Base-by-base conservation (phyloP, 2,113 vertebrate species). In the Dolichotis patagonum region DNA sequence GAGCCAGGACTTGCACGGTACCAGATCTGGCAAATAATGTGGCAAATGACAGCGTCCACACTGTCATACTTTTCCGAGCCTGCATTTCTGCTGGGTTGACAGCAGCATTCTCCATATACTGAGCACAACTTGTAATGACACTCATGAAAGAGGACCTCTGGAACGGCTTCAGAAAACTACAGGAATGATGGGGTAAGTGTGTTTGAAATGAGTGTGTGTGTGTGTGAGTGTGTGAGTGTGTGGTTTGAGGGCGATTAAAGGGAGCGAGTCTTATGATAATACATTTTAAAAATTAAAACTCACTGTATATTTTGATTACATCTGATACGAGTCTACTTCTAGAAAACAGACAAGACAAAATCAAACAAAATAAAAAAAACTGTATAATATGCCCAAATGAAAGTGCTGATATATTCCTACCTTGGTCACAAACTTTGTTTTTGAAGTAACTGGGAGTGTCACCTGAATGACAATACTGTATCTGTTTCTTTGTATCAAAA, bases 341-440 rank as follows among this genome's bases (percentile, higher is more conserved):
- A n/a, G 56, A 92, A 96, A 90, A 65, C 12, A 85, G 65, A 65
- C 10, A 43, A 90, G 20, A 94, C 22, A 75, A 43, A 86, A 46
- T 24, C 28, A 83, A 90, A 67, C n/a, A 77, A 89, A 89, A 77
- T 43, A 30, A 78, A 26, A 56, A 88, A 20, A 13, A 8, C 49
- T 91, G 20, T 17, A 38, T 4, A 73, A 49, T 24, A 46, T 4
- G 12, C 58, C 56, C 58, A 88, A 87, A 75, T 52, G 19, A 62
- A 88, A 96, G 43, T 30, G 5, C 7, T 58, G 26, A 46, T 60
- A 69, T 20, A 35, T 69, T 78, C 60, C 54, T 58, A 24, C 28
- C 1, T 43, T 12, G 1, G 3, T 78, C 85, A 90, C 20, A 69
- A 43, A 41, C 9, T 81, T 56, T 10, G 32, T n/a, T 87, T 87